Evolutionary conservation across 2,113 vertebrate genomes (phyloP).

Genomic region (Castor canadensis): DNA sequence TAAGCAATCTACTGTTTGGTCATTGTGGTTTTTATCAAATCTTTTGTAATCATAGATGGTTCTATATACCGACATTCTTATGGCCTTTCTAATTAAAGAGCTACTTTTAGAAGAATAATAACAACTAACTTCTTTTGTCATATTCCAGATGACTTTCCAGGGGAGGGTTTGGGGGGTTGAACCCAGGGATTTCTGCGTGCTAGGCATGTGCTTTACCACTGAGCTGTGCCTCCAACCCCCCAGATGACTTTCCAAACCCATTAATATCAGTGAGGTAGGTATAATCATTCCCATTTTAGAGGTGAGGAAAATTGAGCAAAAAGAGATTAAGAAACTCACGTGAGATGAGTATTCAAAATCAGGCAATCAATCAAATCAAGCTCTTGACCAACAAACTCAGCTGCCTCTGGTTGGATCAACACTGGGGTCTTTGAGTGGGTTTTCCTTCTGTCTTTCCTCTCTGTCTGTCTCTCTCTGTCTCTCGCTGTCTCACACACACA

Average conservation of each 20-base stretch:
- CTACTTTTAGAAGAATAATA: slow-evolving; percentile 16
- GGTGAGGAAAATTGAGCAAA: slow-evolving; percentile 10
- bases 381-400: background rate
- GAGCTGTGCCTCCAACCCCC: too few relatives aligned
- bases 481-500: background rate
- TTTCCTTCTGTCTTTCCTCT: background rate
- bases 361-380: background rate
- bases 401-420: background rate
- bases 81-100: background rate
- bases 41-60: too few relatives aligned
- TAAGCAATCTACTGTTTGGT: background rate
- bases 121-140: background rate
- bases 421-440: background rate
- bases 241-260: slow-evolving; percentile 38
- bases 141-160: background rate
- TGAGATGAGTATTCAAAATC: slow-evolving; percentile 1
- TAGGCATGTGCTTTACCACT: too few relatives aligned
- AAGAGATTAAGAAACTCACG: background rate
- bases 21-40: background rate
- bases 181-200: too few relatives aligned
- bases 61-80: background rate
- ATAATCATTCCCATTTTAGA: background rate
- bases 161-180: too few relatives aligned
- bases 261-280: background rate
- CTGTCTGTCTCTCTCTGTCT: background rate